A percentile compares a stretch with the other conserved stretches of the same genome.
phyloP scores from a whole-genome alignment of 2,888 invertebrate species.

The Muscina levida region DNA sequence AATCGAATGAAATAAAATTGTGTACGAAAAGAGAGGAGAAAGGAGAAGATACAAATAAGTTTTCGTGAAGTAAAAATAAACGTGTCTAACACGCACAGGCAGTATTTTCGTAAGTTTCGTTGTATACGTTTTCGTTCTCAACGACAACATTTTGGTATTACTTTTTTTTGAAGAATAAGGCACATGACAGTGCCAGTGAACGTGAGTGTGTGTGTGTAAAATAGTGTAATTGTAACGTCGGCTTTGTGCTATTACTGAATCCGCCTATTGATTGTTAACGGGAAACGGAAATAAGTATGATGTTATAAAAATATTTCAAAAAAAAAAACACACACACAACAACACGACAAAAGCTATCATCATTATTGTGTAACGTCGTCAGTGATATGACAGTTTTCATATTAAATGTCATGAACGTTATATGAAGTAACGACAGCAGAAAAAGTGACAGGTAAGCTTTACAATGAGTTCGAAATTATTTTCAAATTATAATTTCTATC shows the following conservation, averaged over 20 bases:
- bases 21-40: constrained; percentile 1
- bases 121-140: constrained; percentile 17
- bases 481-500: not conserved
- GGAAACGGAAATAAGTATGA: constrained; percentile 30
- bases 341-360: not conserved
- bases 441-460: constrained; percentile 2
- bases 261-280: constrained; percentile 18
- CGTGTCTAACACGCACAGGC: constrained; percentile 52
- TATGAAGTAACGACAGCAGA: not conserved
- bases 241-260: not conserved
- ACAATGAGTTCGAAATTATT: not conserved
- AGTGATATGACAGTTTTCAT: not conserved
- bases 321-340: no score
- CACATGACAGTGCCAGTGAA: not conserved
- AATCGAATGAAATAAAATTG: not conserved
- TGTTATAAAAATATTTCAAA: constrained; percentile 20
- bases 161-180: no score
- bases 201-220: constrained; percentile 12
- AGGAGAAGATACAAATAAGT: constrained; percentile 18
- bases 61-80: constrained; percentile 43
- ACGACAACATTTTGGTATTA: constrained; percentile 9
- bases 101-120: constrained; percentile 20
- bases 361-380: not conserved
- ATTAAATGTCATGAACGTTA: not conserved
- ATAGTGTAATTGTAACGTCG: not conserved